phyloP scores from a whole-genome alignment of 64 coral and sea anemone genomes.

The Montipora foliosa region DNA sequence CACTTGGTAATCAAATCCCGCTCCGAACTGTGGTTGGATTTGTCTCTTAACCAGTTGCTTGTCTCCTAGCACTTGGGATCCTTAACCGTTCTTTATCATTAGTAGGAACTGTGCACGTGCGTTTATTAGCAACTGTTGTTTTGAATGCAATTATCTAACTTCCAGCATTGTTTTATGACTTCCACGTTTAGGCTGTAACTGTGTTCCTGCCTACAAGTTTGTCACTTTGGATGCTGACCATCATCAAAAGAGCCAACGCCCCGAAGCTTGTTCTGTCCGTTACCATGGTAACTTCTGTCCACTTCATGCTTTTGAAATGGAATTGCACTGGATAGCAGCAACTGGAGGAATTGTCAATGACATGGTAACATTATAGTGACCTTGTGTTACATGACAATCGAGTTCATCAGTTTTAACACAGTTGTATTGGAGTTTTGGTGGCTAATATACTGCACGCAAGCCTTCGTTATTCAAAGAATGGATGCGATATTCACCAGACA shows the following conservation, averaged over 20 bases:
- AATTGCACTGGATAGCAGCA: slow-evolving; percentile 93
- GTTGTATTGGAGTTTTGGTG: no score
- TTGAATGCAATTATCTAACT: background rate
- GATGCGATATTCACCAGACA: no score
- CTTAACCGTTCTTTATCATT: no score
- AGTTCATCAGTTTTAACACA: no score
- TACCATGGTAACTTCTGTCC: slow-evolving; percentile 92
- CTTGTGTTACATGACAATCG: background rate
- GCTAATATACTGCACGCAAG: no score
- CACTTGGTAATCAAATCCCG: no score
- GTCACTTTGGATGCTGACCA: slow-evolving; percentile 79
- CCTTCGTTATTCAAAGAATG: no score
- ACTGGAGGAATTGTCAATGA: slow-evolving; percentile 91
- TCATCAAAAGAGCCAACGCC: slow-evolving; percentile 79
- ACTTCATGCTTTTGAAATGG: slow-evolving; percentile 85
- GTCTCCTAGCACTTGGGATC: no score
- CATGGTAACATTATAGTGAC: slow-evolving; percentile 57
- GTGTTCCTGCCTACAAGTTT: slow-evolving; percentile 76
- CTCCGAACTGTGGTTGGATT: no score
- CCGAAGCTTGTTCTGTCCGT: slow-evolving; percentile 89
- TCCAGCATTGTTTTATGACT: background rate
- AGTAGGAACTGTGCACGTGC: no score
- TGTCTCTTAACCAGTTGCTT: no score
- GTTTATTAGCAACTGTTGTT: background rate
- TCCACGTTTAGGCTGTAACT: slow-evolving; percentile 29